Conservation (phyloP, 2,888 invertebrate genomes). For the Timema cristinae region DNA sequence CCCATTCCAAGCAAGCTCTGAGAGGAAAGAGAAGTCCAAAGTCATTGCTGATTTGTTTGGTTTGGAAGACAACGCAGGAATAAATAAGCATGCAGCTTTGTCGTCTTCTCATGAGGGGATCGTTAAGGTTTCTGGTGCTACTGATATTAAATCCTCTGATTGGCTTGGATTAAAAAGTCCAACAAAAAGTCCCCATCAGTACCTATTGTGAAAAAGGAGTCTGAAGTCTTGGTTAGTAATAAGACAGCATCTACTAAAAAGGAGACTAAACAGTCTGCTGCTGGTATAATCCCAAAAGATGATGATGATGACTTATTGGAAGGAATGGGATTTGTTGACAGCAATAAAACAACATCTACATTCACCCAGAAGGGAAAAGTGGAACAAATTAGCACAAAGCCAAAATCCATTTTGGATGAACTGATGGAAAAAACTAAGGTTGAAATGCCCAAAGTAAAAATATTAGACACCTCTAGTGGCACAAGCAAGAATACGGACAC, state of each 20-base stretch:
- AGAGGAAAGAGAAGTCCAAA: constrained; percentile 13
- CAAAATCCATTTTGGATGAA: constrained; percentile 18
- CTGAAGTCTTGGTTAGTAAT: too few species aligned
- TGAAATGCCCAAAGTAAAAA: background rate
- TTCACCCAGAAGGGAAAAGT: background rate
- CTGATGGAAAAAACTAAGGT: background rate
- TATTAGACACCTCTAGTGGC: background rate
- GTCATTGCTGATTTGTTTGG: constrained; percentile 23
- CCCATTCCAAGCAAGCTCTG: background rate
- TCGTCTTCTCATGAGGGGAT: background rate
- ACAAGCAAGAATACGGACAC: constrained; percentile 3
- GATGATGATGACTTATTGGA: constrained; percentile 16
- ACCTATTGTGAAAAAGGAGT: too few species aligned
- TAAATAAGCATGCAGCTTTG: background rate
- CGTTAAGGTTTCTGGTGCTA: too few species aligned
- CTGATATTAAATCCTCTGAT: background rate
- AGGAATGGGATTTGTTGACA: constrained; percentile 15
- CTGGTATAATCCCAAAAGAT: background rate
- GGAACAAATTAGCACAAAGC: constrained; percentile 10
- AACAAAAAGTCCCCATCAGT: background rate
- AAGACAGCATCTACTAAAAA: background rate
- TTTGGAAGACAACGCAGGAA: constrained; percentile 13
- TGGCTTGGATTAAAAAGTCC: constrained; percentile 9
- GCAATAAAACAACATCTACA: background rate
- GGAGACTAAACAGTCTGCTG: background rate